Conservation (phyloP, 2,888 invertebrate species). For the Calameuta idolon region DNA sequence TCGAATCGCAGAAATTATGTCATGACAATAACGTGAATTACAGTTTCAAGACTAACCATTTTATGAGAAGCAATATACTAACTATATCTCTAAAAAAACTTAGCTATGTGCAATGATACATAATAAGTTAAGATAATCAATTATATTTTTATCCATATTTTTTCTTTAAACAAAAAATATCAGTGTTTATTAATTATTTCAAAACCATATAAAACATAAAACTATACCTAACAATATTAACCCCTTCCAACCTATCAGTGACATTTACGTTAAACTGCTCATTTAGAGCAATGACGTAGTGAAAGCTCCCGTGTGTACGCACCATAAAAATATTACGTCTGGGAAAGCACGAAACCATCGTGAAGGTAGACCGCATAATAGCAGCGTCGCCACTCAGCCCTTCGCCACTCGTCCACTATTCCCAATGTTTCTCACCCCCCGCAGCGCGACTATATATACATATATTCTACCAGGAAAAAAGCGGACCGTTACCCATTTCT, state of each 20-base stretch:
- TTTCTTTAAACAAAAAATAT: too few species aligned
- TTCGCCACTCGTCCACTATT: not conserved
- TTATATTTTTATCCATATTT: too few species aligned
- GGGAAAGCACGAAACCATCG: not conserved
- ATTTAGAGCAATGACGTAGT: not conserved
- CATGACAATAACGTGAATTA: not conserved
- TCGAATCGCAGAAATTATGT: not conserved
- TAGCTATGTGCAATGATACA: too few species aligned
- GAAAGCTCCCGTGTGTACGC: not conserved
- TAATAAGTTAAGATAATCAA: too few species aligned
- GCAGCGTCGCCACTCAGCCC: not conserved
- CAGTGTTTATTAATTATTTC: too few species aligned
- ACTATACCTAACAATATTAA: too few species aligned
- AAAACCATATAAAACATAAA: too few species aligned
- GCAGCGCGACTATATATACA: not conserved
- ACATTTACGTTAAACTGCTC: too few species aligned
- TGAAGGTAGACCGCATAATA: not conserved
- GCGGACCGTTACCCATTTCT: slow-evolving; percentile 18
- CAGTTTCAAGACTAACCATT: not conserved
- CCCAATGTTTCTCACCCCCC: not conserved
- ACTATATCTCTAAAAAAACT: too few species aligned
- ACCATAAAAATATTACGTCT: not conserved
- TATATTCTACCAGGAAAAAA: not conserved
- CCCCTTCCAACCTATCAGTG: too few species aligned
- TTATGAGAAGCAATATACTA: too few species aligned